Conservation (phyloP, 2,797 vertebrate genomes). For the Setipinna tenuifilis region DNA sequence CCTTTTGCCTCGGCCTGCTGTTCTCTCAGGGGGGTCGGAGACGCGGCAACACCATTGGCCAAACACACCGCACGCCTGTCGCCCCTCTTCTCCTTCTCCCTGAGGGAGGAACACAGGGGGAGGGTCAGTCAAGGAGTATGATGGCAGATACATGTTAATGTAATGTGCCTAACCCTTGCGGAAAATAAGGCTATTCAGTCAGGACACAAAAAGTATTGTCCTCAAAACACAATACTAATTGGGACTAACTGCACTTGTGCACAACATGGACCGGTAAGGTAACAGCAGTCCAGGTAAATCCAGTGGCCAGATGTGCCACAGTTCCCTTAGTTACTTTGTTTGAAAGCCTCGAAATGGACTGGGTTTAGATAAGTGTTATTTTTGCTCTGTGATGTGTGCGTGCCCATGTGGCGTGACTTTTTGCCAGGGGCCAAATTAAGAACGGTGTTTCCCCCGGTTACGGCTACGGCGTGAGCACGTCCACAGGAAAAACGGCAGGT, state of each 20-base stretch:
- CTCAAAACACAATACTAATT: too few species aligned
- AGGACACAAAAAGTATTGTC: too few species aligned
- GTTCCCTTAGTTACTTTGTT: too few species aligned
- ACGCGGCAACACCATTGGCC: conserved; percentile 57
- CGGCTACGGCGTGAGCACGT: background rate
- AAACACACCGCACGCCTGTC: conserved; percentile 42
- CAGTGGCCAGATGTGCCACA: too few species aligned
- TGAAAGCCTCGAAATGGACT: background rate
- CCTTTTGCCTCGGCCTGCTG: conserved; percentile 59
- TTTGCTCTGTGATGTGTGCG: background rate
- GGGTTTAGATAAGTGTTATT: background rate
- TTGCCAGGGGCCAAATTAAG: background rate
- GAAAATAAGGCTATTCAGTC: too few species aligned
- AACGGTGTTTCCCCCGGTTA: background rate
- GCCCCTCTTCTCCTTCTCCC: conserved; percentile 58
- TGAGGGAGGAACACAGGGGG: conserved; percentile 34
- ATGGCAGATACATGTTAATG: too few species aligned
- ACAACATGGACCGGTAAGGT: too few species aligned
- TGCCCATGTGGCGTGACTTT: background rate
- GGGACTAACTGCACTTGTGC: too few species aligned
- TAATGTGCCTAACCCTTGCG: too few species aligned
- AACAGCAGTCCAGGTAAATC: too few species aligned
- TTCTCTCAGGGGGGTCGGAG: conserved; percentile 4
- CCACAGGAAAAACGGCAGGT: background rate
- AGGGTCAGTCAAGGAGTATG: too few species aligned